phyloP scores from a whole-genome alignment of 64 coral and sea anemone species.

The Actinia equina region DNA sequence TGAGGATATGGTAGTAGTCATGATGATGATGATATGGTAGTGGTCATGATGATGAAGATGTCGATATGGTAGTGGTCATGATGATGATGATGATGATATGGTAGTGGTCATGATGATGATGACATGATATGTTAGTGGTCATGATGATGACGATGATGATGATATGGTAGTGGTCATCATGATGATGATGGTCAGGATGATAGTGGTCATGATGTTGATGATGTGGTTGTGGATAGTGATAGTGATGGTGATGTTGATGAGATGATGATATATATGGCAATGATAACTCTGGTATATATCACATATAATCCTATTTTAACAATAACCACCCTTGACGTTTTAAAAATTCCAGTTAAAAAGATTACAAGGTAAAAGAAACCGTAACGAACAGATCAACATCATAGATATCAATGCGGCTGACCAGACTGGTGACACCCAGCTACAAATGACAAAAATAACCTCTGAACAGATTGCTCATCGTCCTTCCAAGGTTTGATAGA shows the following conservation, averaged over 20 bases:
- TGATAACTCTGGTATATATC: no score
- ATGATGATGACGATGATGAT: background rate
- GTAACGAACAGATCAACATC: constrained; percentile 79
- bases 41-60: background rate
- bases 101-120: background rate
- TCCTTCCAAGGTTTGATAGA: constrained; percentile 66
- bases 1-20: background rate
- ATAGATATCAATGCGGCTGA: constrained; percentile 90
- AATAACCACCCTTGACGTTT: background rate
- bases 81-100: no score
- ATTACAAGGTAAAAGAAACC: constrained; percentile 68
- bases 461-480: constrained; percentile 65
- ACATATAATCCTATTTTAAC: no score
- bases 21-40: background rate
- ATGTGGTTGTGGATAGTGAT: no score
- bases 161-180: no score
- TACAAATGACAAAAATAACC: constrained; percentile 64
- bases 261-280: no score
- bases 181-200: no score
- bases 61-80: no score
- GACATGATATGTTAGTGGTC: no score
- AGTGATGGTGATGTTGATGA: no score
- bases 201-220: background rate
- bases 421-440: constrained; percentile 55
- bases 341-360: constrained; percentile 49